Base-by-base conservation (phyloP, 2,888 invertebrate species). In the Amphimallon solstitiale region DNA sequence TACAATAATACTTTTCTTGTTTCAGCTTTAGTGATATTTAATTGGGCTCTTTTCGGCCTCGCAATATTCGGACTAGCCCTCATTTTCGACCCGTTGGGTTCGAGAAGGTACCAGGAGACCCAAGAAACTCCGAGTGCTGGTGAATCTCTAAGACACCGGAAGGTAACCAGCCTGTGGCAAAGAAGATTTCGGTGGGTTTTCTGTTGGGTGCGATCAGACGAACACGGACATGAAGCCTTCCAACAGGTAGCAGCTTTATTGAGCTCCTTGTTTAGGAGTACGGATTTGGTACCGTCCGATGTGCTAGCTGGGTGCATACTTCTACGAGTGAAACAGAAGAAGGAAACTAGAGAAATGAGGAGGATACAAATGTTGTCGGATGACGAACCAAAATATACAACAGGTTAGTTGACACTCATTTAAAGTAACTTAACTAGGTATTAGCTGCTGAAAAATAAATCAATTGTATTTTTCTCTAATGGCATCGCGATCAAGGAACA, bases 201-300 rank as follows among this genome's bases (percentile, higher is more conserved):
- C 80, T 92, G 92, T 81, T 88, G 88, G 86, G 71, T 90, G 73
- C 86, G 90, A 73, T 84, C 88, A 38, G 92, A 92, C 77, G 91
- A 92, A 78, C 90, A 90, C 73, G 90, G 91, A 60, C 89, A 89
- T 74, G 91, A 91, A 79, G 91, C 92, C 1, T 92, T 93, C 80
- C 89, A 91, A 78, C 91, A 92, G 82, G 90, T 91, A 63, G 92
- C 92, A 79, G 90, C 91, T 71, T 83, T 94, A 6, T 85, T 94
- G 68, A 90, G 92, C 76, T 89, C 91, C 1, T 85, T 94, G 68
- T 94, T 94, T 81, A 86, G 94, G 75, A 92, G 93, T 70, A 90
- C 93, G 5, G 94, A 96, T 81, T 83, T 95, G 40, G 95, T 96
- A 0, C 92, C 94, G 0, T 93, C 94, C 0, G 97, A 96, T 80